These are phyloP conservation scores for Hyperoplus immaculatus DNA, from an alignment of 2,797 vertebrate genomes.

Conservation along the genomic window DNA sequence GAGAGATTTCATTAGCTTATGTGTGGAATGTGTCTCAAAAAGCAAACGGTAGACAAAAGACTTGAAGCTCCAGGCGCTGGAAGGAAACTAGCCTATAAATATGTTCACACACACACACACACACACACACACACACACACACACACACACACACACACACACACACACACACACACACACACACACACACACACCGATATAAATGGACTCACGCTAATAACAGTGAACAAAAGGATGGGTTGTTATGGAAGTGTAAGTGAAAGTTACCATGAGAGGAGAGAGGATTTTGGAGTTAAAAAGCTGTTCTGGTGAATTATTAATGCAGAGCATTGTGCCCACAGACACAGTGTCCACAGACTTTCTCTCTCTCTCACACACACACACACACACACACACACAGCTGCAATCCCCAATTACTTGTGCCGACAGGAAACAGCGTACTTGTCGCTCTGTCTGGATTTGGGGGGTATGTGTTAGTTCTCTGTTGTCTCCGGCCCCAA, in stretches of 20 bases:
- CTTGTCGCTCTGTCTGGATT: constrained; percentile 76
- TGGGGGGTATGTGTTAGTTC: constrained; percentile 74
- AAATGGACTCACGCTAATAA: constrained; percentile 56
- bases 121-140: not conserved
- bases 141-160: not conserved
- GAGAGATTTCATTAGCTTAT: constrained; percentile 46
- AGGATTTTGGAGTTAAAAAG: constrained; percentile 83
- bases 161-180: constrained; percentile 10
- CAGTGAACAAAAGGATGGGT: constrained; percentile 57
- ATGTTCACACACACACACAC: not conserved
- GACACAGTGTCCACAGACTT: constrained; percentile 61
- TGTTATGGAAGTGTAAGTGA: constrained; percentile 54
- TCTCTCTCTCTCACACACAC: constrained; percentile 52
- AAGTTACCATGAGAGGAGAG: constrained; percentile 59
- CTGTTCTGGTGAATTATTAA: constrained; percentile 84
- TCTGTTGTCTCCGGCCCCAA: constrained; percentile 71
- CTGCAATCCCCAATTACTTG: constrained; percentile 84
- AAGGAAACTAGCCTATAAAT: constrained; percentile 28
- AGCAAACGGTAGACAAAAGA: constrained; percentile 45
- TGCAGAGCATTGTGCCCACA: constrained; percentile 76
- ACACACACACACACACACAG: constrained; percentile 71
- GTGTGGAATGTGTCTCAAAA: constrained; percentile 45
- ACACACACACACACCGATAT: not conserved
- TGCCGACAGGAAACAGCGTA: constrained; percentile 80
- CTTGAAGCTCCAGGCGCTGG: constrained; percentile 18